Conservation (phyloP, 2,797 vertebrate genomes). For the Anableps anableps region DNA sequence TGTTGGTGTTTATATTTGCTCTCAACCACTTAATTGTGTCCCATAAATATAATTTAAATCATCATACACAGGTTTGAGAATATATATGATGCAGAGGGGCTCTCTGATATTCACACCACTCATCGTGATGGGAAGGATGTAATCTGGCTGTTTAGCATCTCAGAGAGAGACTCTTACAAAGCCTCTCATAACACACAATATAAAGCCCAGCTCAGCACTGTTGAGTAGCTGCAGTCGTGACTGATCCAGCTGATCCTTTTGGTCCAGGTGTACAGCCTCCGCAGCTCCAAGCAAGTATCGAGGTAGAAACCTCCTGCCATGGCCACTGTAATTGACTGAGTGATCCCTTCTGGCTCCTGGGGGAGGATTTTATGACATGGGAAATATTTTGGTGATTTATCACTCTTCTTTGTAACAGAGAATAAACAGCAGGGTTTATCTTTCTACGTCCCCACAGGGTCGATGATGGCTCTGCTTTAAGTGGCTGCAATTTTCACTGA, state of each 20-base stretch:
- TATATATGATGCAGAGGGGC: constrained; percentile 19
- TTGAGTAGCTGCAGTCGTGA: constrained; percentile 62
- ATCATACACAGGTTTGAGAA: background rate
- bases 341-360: constrained; percentile 42
- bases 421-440: constrained; percentile 25
- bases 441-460: constrained; percentile 4
- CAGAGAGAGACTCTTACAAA: constrained; percentile 41
- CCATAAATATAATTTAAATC: constrained; percentile 2
- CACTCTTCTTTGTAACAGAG: constrained; percentile 29
- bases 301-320: constrained; percentile 29
- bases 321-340: constrained; percentile 56
- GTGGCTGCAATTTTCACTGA: constrained; percentile 13
- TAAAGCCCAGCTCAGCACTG: constrained; percentile 52
- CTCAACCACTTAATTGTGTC: background rate
- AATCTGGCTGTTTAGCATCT: constrained; percentile 62
- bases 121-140: constrained; percentile 40
- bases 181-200: constrained; percentile 38
- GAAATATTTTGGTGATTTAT: constrained; percentile 52
- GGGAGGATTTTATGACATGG: constrained; percentile 50
- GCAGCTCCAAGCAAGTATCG: constrained; percentile 26
- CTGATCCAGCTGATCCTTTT: constrained; percentile 58
- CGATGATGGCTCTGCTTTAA: background rate
- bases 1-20: background rate
- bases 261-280: constrained; percentile 60
- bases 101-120: constrained; percentile 36